Conservation (phyloP, 2,888 invertebrate genomes). For the Tillus elongatus region DNA sequence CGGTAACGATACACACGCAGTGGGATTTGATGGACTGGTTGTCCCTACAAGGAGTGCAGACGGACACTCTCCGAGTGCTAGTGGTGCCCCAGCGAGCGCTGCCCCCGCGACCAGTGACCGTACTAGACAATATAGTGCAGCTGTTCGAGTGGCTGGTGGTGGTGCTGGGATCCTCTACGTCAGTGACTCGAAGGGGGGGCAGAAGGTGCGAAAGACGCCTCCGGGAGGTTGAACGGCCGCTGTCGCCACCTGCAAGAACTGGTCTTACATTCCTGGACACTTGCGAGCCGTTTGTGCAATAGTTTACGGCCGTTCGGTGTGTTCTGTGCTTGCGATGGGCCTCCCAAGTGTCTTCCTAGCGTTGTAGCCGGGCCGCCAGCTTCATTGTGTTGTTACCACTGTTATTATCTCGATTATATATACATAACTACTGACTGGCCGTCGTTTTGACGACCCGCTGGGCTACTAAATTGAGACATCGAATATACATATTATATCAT, state of each 20-base stretch:
- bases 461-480: no score
- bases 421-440: no score
- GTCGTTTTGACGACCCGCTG: no score
- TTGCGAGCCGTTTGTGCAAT: conserved; percentile 32
- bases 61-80: conserved; percentile 12
- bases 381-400: no score
- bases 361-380: conserved; percentile 25
- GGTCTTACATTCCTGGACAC: conserved; percentile 36
- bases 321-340: conserved; percentile 18
- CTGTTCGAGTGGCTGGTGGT: conserved; percentile 35
- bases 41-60: conserved; percentile 27
- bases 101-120: conserved; percentile 5
- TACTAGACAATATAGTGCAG: conserved; percentile 37
- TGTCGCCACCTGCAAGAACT: conserved; percentile 27
- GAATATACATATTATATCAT: no score
- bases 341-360: conserved; percentile 40
- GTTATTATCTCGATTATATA: no score
- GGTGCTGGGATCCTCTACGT: conserved; percentile 30
- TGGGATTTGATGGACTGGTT: conserved; percentile 40
- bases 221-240: conserved; percentile 32
- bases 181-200: conserved; percentile 32
- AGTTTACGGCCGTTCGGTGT: conserved; percentile 22
- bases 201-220: conserved; percentile 20
- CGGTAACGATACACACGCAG: conserved; percentile 37
- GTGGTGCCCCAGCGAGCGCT: conserved; percentile 5